Conservation (phyloP, 2,797 vertebrate species). For the Sciurus carolinensis region DNA sequence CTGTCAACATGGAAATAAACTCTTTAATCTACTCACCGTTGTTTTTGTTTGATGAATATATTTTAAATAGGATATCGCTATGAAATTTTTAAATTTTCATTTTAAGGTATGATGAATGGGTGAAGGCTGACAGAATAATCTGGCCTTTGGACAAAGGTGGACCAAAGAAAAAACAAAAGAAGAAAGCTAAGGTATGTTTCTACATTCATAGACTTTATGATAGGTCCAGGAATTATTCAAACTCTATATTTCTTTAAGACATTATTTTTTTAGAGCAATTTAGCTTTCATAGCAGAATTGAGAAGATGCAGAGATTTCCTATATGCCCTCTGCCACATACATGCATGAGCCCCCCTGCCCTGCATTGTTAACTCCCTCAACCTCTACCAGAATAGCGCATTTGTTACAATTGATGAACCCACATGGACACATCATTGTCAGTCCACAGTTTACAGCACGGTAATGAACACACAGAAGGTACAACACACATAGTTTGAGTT, state of each 20-base stretch:
- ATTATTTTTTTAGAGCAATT: not conserved
- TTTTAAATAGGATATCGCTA: conserved; percentile 54
- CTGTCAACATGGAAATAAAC: not conserved
- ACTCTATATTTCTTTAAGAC: not conserved
- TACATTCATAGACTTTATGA: conserved; percentile 29
- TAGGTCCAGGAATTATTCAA: conserved; percentile 22
- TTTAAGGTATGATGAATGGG: conserved; percentile 98
- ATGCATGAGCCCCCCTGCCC: not conserved
- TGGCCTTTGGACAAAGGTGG: conserved; percentile 97
- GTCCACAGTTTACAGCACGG: not conserved
- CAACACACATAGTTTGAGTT: not conserved
- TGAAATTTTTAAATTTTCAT: conserved; percentile 55
- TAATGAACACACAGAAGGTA: not conserved
- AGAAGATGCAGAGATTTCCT: not conserved
- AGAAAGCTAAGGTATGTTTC: conserved; percentile 93
- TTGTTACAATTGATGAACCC: not conserved
- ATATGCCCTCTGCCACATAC: too few species aligned
- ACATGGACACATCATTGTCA: not conserved
- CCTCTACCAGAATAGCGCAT: not conserved
- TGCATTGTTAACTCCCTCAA: not conserved
- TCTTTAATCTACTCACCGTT: conserved; percentile 48
- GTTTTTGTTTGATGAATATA: conserved; percentile 52
- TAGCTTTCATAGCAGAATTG: not conserved
- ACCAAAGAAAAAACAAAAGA: conserved; percentile 95
- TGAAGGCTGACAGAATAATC: conserved; percentile 98